Percentiles rank a stretch among this genome's conserved stretches.
These are phyloP conservation scores for Syrrhaptes paradoxus DNA, from an alignment of 2,113 vertebrate species.

Conservation along the genomic window DNA sequence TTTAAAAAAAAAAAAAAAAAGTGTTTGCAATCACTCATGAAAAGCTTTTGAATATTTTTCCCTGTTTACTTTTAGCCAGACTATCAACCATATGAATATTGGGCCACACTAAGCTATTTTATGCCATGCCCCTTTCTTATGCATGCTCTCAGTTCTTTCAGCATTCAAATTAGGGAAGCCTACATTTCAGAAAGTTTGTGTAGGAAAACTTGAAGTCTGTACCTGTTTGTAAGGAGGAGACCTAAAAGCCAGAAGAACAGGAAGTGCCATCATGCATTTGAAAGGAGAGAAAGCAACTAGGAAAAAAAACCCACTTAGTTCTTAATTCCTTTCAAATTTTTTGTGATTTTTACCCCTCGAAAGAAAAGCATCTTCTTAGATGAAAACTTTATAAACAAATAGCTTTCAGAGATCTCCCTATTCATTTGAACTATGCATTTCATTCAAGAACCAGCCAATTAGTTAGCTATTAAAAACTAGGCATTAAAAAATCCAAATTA, in stretches of 20 bases:
- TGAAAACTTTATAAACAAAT: background rate
- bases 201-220: background rate
- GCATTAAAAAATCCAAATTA: background rate
- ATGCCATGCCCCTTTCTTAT: background rate
- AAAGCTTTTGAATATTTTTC: background rate
- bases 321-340: background rate
- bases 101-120: background rate
- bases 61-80: background rate
- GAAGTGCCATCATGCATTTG: background rate
- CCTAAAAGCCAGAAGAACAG: background rate
- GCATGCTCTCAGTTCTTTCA: background rate
- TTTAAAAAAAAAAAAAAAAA: background rate
- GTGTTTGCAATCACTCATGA: background rate
- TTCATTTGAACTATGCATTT: background rate
- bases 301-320: background rate
- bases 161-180: background rate
- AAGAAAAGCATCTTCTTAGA: background rate
- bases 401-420: background rate
- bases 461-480: background rate
- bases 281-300: background rate
- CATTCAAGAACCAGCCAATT: background rate
- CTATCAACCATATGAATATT: background rate
- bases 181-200: background rate
- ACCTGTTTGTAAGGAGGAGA: background rate
- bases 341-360: rapidly evolving